Conservation (phyloP, 2,888 invertebrate genomes). For the Azorinus chamasolen region DNA sequence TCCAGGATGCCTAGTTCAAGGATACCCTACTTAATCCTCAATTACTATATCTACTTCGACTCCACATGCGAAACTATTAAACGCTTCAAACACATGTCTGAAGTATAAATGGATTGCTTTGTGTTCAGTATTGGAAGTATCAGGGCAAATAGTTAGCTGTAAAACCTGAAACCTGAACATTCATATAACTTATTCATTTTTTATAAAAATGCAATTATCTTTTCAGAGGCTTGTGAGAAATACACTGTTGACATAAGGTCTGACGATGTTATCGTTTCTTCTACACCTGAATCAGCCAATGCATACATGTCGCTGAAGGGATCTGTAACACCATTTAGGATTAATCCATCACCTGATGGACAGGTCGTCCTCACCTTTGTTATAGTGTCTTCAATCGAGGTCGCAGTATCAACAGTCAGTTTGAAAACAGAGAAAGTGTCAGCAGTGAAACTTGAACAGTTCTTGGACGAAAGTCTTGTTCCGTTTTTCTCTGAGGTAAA, state of each 20-base stretch:
- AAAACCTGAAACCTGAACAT: too few species aligned
- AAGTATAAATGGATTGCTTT: too few species aligned
- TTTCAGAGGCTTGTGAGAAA: constrained; percentile 26
- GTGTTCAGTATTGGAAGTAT: too few species aligned
- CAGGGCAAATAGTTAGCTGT: too few species aligned
- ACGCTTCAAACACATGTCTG: too few species aligned
- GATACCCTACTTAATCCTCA: too few species aligned
- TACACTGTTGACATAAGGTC: constrained; percentile 14
- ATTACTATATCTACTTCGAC: too few species aligned
- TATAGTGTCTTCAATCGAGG: constrained; percentile 24
- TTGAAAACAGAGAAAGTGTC: constrained; percentile 3
- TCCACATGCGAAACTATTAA: too few species aligned
- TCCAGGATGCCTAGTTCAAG: too few species aligned
- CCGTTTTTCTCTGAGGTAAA: constrained; percentile 20
- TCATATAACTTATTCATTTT: too few species aligned
- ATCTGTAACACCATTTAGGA: constrained; percentile 29
- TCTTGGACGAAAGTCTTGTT: neutral
- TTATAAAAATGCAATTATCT: neutral
- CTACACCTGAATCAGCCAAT: constrained; percentile 7
- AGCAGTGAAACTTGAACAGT: constrained; percentile 25
- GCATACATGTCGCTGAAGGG: constrained; percentile 20
- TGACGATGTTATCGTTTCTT: constrained; percentile 19
- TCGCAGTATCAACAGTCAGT: constrained; percentile 9
- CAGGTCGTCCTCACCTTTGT: constrained; percentile 17
- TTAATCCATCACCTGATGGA: constrained; percentile 9